Conservation (phyloP, 2,797 vertebrate species). For the Xenopus petersii region DNA sequence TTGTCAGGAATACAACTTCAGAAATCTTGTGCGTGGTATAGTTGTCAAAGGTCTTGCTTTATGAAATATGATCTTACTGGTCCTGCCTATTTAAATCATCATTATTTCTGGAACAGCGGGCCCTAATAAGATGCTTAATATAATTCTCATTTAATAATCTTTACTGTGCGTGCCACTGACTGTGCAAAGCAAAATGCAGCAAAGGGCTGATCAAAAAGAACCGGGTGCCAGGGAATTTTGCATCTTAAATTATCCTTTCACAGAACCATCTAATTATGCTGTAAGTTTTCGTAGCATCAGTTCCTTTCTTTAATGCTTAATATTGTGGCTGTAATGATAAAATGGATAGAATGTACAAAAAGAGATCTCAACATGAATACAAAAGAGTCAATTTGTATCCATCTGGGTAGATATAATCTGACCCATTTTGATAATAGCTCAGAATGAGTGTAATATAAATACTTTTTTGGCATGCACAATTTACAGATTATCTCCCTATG, state of each 20-base stretch:
- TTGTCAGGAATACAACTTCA: too few relatives aligned
- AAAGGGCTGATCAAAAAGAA: not conserved
- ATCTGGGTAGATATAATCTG: slow-evolving; percentile 42
- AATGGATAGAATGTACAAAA: slow-evolving; percentile 24
- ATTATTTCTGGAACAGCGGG: not conserved
- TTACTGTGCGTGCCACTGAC: not conserved
- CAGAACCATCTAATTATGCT: slow-evolving; percentile 10
- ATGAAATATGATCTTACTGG: not conserved
- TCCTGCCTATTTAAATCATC: not conserved
- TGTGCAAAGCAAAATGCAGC: slow-evolving; percentile 7
- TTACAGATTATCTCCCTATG: slow-evolving; percentile 29
- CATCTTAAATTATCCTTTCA: slow-evolving; percentile 13
- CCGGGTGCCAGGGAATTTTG: not conserved
- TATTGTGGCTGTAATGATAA: slow-evolving; percentile 12
- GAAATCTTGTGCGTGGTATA: too few relatives aligned
- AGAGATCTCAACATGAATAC: slow-evolving; percentile 36
- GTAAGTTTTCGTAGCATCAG: slow-evolving; percentile 13
- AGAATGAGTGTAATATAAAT: slow-evolving; percentile 36
- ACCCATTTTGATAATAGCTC: slow-evolving; percentile 42
- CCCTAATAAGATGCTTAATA: slow-evolving; percentile 29
- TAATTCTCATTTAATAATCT: slow-evolving; percentile 23
- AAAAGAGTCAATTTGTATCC: slow-evolving; percentile 37
- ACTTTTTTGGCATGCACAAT: slow-evolving; percentile 38
- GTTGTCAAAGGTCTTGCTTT: too few relatives aligned
- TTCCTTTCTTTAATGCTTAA: slow-evolving; percentile 15